A percentile compares a stretch with the other conserved stretches of the same genome.
These are phyloP conservation scores for Heliocidaris erythrogramma DNA, from an alignment of 35 echinoderm and acorn worm species.

Conservation along the genomic window DNA sequence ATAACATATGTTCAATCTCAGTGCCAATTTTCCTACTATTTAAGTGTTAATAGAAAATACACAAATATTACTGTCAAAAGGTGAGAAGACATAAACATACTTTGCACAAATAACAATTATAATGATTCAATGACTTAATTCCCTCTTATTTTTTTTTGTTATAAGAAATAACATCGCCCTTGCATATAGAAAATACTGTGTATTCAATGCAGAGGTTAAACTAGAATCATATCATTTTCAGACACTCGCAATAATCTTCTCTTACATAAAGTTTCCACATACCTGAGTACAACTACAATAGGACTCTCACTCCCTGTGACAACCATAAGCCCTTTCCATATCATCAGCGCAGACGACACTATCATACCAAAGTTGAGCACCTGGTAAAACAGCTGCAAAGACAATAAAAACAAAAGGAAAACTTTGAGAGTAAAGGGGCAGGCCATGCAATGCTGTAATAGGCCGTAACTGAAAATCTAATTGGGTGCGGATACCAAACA, in stretches of 20 bases:
- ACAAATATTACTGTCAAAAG: no score
- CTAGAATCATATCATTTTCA: no score
- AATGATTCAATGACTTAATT: no score
- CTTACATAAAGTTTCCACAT: not conserved
- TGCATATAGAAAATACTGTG: no score
- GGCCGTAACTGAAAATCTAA: not conserved
- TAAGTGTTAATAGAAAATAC: no score
- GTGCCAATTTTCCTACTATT: no score
- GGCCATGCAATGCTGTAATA: not conserved
- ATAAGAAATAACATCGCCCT: no score
- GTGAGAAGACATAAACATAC: no score
- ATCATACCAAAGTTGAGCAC: conserved; percentile 99
- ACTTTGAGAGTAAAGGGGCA: not conserved
- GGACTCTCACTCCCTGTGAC: conserved; percentile 99
- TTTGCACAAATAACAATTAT: no score
- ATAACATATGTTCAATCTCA: no score
- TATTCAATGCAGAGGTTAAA: no score
- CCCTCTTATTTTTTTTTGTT: no score
- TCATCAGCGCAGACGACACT: conserved; percentile 98
- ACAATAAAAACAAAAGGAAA: not conserved
- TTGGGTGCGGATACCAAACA: not conserved
- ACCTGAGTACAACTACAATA: conserved; percentile 99
- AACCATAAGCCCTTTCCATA: conserved; percentile 99
- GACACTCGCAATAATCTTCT: not conserved
- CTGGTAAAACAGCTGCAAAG: conserved; percentile 90